phyloP scores from a whole-genome alignment of 53 echinoderm and acorn worm genomes.

The Arbacia lixula region DNA sequence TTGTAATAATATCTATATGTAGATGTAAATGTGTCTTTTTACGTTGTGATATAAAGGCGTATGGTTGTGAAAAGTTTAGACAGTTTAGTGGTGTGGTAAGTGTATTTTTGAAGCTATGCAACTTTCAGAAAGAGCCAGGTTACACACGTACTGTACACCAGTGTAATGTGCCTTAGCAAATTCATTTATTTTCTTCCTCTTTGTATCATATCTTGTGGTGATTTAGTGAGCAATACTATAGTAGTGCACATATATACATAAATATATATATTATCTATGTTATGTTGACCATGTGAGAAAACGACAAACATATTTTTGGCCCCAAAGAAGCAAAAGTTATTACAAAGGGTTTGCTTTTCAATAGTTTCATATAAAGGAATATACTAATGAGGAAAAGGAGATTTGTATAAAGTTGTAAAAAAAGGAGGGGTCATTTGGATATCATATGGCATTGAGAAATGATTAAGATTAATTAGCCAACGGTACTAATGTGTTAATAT shows the following conservation, averaged over 20 bases:
- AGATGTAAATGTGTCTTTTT: slow-evolving; percentile 1
- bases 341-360: too few relatives aligned
- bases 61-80: not conserved
- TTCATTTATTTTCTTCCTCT: not conserved
- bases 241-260: slow-evolving; percentile 46
- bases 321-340: too few relatives aligned
- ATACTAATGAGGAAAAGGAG: too few relatives aligned
- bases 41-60: slow-evolving; percentile 18
- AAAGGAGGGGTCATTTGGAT: not conserved
- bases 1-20: slow-evolving; percentile 13
- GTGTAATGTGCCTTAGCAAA: slow-evolving; percentile 9
- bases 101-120: slow-evolving; percentile 25
- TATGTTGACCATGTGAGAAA: slow-evolving; percentile 7
- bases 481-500: not conserved
- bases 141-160: not conserved
- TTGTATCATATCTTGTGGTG: slow-evolving; percentile 30
- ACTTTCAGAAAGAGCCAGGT: slow-evolving; percentile 8
- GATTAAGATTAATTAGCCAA: not conserved
- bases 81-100: slow-evolving; percentile 12
- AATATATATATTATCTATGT: slow-evolving; percentile 21
- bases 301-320: too few relatives aligned
- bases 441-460: not conserved
- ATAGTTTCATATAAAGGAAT: too few relatives aligned
- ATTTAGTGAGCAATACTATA: slow-evolving; percentile 47
- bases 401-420: not conserved